Evolutionary conservation across 2,113 vertebrate genomes (phyloP), one percentile per base, ranked within the genome.

Genomic region (Rhinopomastus cyanomelas): DNA sequence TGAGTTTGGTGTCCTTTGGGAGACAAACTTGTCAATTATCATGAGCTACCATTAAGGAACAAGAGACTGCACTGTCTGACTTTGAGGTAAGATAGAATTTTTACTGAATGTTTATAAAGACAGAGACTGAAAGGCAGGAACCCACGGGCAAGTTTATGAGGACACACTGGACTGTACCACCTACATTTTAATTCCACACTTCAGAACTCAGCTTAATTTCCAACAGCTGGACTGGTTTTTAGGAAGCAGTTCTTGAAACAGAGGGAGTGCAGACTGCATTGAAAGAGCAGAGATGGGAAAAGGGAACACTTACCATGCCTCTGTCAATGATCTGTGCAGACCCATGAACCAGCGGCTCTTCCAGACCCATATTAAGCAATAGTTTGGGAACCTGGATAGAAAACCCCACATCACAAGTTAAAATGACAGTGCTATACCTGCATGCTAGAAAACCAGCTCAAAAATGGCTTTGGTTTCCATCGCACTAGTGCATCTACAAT

Each of bases 321-420:
- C 94, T 98, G 74, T 98, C 98, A 71, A 97, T 97, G 96, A 99
- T 97, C 71, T 97, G 97, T 73, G 99, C 98, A 83, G 98, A 97
- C 1, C 97, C 95, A 78, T 99, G 99, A 81, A 99, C 92, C 21
- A 98, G 90, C n/a, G 98, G 95, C 82, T 99, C 99, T 87, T 99
- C 99, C 39, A 97, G 83, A 92, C 96, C 97, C 68, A 98, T 94
- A 62, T 97, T 92, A 96, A 97, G 55, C 71, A 98, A 96, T 87
- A 99, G 95, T 92, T 98, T 99, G 39, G 98, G 97, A 57, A 98
- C 98, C 99, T 99, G 81, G 27, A 93, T 65, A 42, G 96, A 37
- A 82, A 95, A 96, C 77, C 1, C 39, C 62, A 86, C 36, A n/a
- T 36, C 9, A 77, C 21, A 76, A 78, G 42, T 89, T 81, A 92